A percentile compares a stretch with the other conserved stretches of the same genome.
Conservation (phyloP, 53 echinoderm and acorn worm genomes). For the Crossaster papposus region DNA sequence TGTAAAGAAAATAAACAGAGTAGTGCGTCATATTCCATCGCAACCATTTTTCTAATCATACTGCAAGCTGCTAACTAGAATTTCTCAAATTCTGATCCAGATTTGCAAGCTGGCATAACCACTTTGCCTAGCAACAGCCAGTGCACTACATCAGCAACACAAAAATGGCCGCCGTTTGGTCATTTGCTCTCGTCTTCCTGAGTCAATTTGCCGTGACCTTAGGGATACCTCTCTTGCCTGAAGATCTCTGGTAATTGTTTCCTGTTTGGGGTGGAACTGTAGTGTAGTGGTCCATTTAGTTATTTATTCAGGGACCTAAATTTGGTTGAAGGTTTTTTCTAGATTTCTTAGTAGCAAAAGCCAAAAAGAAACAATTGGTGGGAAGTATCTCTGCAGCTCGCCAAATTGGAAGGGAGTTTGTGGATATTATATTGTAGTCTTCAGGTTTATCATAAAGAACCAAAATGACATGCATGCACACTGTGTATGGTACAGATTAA, state of each 20-base stretch:
- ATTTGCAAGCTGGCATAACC: neutral
- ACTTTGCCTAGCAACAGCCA: conserved; percentile 34
- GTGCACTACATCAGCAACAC: conserved; percentile 23
- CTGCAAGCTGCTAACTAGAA: neutral
- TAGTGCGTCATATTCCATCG: too few species aligned
- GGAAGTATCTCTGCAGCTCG: conserved; percentile 12
- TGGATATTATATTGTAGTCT: neutral
- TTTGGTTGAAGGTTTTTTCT: neutral
- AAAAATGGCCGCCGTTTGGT: conserved; percentile 12
- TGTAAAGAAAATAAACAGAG: too few species aligned
- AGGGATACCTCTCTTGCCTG: conserved; percentile 4
- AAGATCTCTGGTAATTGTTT: conserved; percentile 34
- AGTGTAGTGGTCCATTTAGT: conserved; percentile 31
- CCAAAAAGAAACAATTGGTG: too few species aligned
- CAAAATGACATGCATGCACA: neutral
- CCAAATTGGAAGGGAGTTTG: neutral
- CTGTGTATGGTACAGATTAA: too few species aligned
- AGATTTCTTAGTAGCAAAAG: neutral
- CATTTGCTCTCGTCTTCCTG: neutral
- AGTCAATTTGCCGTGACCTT: conserved; percentile 44
- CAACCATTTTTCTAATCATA: neutral
- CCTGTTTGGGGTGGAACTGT: conserved; percentile 11
- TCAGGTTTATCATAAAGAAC: neutral
- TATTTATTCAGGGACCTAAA: neutral
- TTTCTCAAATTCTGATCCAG: neutral